phyloP scores from a whole-genome alignment of 2,113 vertebrate genomes.

The Eolophus roseicapilla region DNA sequence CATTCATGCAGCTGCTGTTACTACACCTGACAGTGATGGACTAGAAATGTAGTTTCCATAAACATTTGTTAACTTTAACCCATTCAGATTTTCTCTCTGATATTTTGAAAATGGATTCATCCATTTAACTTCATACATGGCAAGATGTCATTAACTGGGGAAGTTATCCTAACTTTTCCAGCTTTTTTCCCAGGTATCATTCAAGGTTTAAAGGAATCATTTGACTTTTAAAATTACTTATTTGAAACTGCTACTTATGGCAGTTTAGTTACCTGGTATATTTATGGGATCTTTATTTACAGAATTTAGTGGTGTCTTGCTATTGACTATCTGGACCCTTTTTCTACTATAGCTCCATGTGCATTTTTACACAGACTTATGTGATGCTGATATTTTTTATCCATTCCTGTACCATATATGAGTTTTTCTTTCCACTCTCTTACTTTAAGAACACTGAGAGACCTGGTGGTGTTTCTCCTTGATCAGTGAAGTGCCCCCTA shows the following conservation, averaged over 20 bases:
- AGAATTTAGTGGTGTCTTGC: neutral
- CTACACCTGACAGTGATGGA: neutral
- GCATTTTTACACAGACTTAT: neutral
- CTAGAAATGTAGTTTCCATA: neutral
- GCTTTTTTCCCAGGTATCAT: neutral
- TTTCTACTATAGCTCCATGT: neutral
- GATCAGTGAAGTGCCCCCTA: neutral
- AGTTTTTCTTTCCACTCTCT: neutral
- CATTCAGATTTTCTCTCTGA: neutral
- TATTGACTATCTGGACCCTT: neutral
- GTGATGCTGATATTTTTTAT: neutral
- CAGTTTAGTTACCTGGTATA: neutral
- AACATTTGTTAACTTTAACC: neutral
- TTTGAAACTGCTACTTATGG: neutral
- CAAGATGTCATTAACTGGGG: neutral
- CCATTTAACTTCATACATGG: neutral
- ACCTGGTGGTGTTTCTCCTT: neutral
- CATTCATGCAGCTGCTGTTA: neutral
- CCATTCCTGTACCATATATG: neutral
- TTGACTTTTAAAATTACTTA: neutral
- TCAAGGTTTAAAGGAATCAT: neutral
- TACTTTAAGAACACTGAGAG: neutral
- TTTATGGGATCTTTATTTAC: neutral
- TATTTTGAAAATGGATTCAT: neutral
- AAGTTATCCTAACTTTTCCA: neutral